phyloP scores from a whole-genome alignment of 2,797 vertebrate genomes.

The Helarctos malayanus region DNA sequence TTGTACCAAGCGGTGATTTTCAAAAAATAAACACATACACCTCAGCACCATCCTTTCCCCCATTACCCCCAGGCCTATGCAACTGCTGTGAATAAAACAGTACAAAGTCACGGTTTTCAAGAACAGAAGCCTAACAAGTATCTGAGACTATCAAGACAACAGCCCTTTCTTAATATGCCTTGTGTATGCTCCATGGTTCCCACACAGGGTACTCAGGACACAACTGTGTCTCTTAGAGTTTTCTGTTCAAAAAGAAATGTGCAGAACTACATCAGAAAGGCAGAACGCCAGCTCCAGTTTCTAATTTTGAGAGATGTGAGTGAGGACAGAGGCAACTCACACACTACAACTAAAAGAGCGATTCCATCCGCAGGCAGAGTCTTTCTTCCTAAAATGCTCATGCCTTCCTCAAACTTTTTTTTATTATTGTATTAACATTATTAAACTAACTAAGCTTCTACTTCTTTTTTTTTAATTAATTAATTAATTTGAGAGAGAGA shows the following conservation, averaged over 20 bases:
- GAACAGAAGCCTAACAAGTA: not conserved
- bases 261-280: not conserved
- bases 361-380: not conserved
- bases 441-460: not conserved
- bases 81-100: not conserved
- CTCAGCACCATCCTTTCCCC: not conserved
- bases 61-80: not conserved
- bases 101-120: not conserved
- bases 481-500: not conserved
- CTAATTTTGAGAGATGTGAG: not conserved
- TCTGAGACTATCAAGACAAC: not conserved
- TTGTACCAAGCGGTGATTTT: not conserved
- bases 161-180: not conserved
- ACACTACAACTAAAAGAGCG: not conserved
- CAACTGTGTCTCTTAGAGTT: not conserved
- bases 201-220: not conserved
- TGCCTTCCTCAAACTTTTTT: not conserved
- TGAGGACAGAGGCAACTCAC: not conserved
- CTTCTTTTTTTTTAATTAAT: not conserved
- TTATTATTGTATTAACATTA: not conserved
- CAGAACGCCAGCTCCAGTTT: not conserved
- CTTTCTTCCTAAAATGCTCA: not conserved
- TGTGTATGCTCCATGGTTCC: not conserved
- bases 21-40: not conserved
- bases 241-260: not conserved